Base-by-base conservation (phyloP, 2,113 vertebrate genomes). In the Burhinus bistriatus region DNA sequence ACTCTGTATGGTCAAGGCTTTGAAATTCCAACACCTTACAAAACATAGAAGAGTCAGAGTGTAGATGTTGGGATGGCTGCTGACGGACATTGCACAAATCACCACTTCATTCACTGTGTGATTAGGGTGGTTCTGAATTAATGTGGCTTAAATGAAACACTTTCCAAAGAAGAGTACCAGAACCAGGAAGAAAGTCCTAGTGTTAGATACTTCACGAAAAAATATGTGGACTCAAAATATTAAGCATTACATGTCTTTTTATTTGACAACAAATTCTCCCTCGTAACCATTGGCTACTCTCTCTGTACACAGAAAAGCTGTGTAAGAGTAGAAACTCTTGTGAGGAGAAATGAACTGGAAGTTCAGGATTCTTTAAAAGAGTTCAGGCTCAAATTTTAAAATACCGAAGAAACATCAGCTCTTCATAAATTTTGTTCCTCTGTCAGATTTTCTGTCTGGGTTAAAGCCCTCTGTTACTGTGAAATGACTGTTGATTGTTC, bases 31-130 rank as follows among this genome's bases (percentile, higher is more conserved):
- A 77, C 69, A 40, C 30, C 9, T 45, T 49, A 45, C 21, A 30
- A 45, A 76, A 26, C 42, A 17, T 2, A 7, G 59, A 36, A 52
- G 38, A 58, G 30, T 29, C 36, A 52, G 64, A 5, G 58, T 19
- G 32, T 38, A 57, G 62, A 23, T 45, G 20, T 5, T 59, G 79
- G 42, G 27, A 15, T 38, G 65, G 88, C 64, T 70, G 55, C 51
- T 76, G 68, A 58, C 1, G 0, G 34, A 25, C 2, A 0, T 11
- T 32, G 23, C 61, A 66, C 16, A 54, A 32, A 54, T 44, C 5
- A 1, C 34, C 9, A 5, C 23, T 76, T 61, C 6, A 5, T 20
- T 86, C n/a, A 5, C 38, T 55, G 4, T 1, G 4, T 42, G 36
- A 17, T n/a, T 36, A 51, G 30, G 29, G 6, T 14, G 14, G 22